phyloP scores from a whole-genome alignment of 1,140 invertebrate species.

The Drosophila nigromelanica region DNA sequence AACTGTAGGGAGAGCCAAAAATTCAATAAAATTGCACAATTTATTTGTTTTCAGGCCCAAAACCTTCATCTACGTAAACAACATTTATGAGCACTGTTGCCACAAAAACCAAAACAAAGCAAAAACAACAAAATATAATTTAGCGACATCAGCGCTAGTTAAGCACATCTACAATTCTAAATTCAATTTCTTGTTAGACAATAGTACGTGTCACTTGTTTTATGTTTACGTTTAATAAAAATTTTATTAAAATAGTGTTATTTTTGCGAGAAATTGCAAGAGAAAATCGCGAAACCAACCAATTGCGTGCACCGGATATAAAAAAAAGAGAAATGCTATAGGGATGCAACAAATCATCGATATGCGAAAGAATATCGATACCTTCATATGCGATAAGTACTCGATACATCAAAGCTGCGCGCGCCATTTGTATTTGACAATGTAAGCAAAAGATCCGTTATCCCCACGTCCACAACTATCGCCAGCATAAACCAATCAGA shows the following conservation, averaged over 20 bases:
- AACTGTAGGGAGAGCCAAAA: slow-evolving; percentile 38
- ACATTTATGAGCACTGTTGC: slow-evolving; percentile 18
- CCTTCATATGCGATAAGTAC: neutral
- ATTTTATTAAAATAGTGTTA: neutral
- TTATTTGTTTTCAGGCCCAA: slow-evolving; percentile 19
- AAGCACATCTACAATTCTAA: slow-evolving; percentile 11
- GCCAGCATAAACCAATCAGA: too few relatives aligned
- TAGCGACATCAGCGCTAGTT: slow-evolving; percentile 21
- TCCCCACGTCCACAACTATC: too few relatives aligned
- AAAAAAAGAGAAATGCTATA: slow-evolving; percentile 67
- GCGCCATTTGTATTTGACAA: neutral
- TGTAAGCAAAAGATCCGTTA: too few relatives aligned
- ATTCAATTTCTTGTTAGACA: neutral
- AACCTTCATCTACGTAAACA: slow-evolving; percentile 12
- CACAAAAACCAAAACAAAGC: slow-evolving; percentile 53
- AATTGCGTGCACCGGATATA: slow-evolving; percentile 81
- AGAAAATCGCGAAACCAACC: slow-evolving; percentile 60
- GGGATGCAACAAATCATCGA: slow-evolving; percentile 22
- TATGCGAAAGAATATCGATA: slow-evolving; percentile 11
- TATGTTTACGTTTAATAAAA: slow-evolving; percentile 18
- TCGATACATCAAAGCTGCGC: neutral
- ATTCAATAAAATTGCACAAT: neutral
- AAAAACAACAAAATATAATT: slow-evolving; percentile 52
- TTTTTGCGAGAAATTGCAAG: slow-evolving; percentile 42
- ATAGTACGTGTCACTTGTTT: slow-evolving; percentile 5